phyloP scores from a whole-genome alignment of 2,797 vertebrate genomes.

The Phrynocephalus vlangalii region DNA sequence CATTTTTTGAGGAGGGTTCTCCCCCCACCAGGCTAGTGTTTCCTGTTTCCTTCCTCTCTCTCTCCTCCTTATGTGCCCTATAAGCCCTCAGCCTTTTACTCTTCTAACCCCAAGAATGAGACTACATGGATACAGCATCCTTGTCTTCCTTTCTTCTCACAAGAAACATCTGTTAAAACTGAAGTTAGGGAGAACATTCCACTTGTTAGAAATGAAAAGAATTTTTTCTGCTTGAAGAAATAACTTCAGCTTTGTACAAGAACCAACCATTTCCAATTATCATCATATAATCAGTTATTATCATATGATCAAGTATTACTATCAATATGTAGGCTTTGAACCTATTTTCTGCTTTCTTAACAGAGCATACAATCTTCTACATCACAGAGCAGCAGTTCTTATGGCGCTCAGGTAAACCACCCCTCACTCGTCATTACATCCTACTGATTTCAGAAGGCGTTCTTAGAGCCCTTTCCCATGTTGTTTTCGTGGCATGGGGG shows the following conservation, averaged over 20 bases:
- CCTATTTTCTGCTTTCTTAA: conserved; percentile 4
- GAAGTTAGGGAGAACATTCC: not conserved
- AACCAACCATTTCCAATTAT: not conserved
- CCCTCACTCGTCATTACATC: not conserved
- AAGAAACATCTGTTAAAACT: not conserved
- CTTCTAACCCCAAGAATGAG: no score
- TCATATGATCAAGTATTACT: not conserved
- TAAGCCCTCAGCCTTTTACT: no score
- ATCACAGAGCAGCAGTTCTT: conserved; percentile 20
- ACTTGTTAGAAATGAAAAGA: not conserved
- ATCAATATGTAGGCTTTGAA: not conserved
- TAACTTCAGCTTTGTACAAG: not conserved
- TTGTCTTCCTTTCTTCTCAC: not conserved
- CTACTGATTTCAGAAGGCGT: not conserved
- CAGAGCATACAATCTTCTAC: conserved; percentile 25
- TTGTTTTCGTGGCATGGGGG: not conserved
- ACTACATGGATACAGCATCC: no score
- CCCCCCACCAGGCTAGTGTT: no score
- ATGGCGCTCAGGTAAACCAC: conserved; percentile 29
- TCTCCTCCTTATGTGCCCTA: no score
- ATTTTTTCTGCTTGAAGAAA: not conserved
- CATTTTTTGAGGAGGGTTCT: not conserved
- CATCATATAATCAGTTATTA: not conserved
- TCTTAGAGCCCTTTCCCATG: not conserved
- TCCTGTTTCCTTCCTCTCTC: no score